Evolutionary conservation across 1,140 invertebrate species (phyloP).

Genomic region (Drosophila lacteicornis): DNA sequence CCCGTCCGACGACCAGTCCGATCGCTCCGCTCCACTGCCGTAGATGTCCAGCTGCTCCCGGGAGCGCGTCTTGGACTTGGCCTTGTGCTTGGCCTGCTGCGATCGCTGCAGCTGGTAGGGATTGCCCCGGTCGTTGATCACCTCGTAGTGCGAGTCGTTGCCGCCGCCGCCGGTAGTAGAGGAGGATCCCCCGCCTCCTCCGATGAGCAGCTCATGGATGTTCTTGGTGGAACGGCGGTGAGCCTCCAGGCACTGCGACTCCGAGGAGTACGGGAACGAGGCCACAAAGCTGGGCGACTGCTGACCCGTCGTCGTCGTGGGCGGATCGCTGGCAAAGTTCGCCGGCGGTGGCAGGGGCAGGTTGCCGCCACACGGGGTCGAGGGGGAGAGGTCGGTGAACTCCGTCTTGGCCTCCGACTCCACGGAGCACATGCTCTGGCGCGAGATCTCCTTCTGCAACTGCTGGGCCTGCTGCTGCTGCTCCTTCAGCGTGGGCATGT

Average conservation of each 20-base stretch:
- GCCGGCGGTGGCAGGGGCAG: conserved; percentile 56
- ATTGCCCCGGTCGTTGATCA: conserved; percentile 61
- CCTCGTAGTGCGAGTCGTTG: conserved; percentile 59
- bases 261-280: conserved; percentile 79
- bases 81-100: conserved; percentile 61
- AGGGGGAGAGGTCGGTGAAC: conserved; percentile 83
- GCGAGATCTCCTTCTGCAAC: conserved; percentile 86
- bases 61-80: conserved; percentile 65
- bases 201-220: conserved; percentile 83
- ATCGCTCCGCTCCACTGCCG: conserved; percentile 47
- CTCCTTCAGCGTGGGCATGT: conserved; percentile 61
- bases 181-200: conserved; percentile 48
- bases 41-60: conserved; percentile 71
- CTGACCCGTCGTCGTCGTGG: conserved; percentile 25
- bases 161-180: background rate
- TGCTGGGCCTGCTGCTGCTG: conserved; percentile 76
- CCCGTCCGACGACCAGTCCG: conserved; percentile 72
- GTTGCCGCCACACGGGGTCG: conserved; percentile 73
- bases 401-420: conserved; percentile 84
- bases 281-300: conserved; percentile 76
- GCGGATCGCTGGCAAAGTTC: conserved; percentile 71
- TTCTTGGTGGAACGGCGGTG: conserved; percentile 84
- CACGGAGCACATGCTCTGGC: conserved; percentile 86
- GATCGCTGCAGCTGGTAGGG: conserved; percentile 56
- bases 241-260: conserved; percentile 82